Percentiles rank a stretch among this genome's conserved stretches.
Conservation (phyloP, 2,113 vertebrate genomes). For the Mohoua ochrocephala region DNA sequence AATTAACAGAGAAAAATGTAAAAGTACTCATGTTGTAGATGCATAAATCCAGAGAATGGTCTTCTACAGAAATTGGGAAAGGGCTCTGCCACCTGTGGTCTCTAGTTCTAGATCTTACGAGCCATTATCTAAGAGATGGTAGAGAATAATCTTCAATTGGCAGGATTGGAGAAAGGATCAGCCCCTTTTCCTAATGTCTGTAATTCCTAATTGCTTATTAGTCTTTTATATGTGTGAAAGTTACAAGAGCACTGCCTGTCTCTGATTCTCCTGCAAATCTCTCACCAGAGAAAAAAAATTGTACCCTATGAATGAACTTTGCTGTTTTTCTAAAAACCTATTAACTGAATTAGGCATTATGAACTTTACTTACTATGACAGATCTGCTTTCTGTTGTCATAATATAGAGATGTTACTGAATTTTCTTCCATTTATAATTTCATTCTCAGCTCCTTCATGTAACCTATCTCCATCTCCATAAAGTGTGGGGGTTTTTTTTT, state of each 20-base stretch:
- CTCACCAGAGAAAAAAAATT: not conserved
- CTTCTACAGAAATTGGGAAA: not conserved
- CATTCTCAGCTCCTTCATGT: not conserved
- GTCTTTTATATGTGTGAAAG: not conserved
- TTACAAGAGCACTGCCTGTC: not conserved
- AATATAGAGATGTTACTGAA: not conserved
- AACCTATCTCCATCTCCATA: not conserved
- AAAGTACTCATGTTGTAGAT: not conserved
- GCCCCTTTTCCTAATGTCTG: not conserved
- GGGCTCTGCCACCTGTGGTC: not conserved
- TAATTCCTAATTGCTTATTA: not conserved
- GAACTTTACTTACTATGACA: not conserved
- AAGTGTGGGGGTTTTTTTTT: not conserved
- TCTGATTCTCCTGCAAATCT: not conserved
- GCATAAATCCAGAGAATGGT: not conserved
- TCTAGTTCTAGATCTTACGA: not conserved
- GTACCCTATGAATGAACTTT: not conserved
- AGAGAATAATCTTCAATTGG: not conserved
- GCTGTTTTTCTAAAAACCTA: not conserved
- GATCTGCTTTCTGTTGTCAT: not conserved
- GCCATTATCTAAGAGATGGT: not conserved
- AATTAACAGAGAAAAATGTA: not conserved
- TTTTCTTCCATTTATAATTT: not conserved
- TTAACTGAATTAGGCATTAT: not conserved
- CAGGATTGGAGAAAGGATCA: not conserved